Conservation (phyloP, 2,113 vertebrate genomes). For the Circaetus cinerascens region DNA sequence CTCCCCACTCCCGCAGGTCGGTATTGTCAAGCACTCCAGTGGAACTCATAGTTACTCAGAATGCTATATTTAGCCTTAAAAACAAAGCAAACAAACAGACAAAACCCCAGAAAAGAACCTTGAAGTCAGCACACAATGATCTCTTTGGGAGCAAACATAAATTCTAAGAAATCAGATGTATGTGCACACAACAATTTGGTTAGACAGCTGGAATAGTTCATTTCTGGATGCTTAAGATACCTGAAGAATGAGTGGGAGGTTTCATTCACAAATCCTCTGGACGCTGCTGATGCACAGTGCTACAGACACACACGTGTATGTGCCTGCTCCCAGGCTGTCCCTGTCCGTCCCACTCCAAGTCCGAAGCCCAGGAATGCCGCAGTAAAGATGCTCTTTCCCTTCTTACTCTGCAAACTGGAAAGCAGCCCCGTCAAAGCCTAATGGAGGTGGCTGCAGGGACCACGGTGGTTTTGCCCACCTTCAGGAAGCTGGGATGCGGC, state of each 20-base stretch:
- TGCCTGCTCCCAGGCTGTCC: neutral
- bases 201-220: neutral
- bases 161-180: neutral
- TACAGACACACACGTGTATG: rapidly evolving
- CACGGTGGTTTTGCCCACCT: neutral
- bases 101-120: neutral
- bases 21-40: neutral
- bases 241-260: neutral
- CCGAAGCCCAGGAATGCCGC: neutral
- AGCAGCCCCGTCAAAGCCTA: neutral
- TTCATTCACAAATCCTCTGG: neutral
- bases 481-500: neutral
- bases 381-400: neutral
- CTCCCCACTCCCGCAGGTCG: neutral
- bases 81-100: neutral
- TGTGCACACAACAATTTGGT: rapidly evolving
- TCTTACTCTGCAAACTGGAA: neutral
- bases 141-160: neutral
- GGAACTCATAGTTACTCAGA: neutral
- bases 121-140: neutral
- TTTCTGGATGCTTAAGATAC: neutral
- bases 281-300: neutral
- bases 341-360: neutral
- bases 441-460: neutral
- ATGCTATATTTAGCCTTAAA: neutral